Base-by-base conservation (phyloP, 2,797 vertebrate genomes). In the Microchirus variegatus region DNA sequence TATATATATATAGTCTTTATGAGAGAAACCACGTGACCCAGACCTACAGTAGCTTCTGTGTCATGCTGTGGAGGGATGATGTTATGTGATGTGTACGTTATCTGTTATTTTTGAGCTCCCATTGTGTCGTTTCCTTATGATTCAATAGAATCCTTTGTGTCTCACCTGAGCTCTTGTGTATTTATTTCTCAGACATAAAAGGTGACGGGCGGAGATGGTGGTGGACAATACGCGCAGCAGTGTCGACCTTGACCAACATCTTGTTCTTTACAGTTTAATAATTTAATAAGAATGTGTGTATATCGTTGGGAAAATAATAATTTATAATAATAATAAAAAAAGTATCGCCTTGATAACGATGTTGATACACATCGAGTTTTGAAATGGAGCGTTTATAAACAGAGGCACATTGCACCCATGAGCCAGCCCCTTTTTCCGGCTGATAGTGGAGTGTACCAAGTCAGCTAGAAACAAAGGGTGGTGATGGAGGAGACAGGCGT, bases 401-500 rank as follows among this genome's bases (percentile, higher is more conserved):
- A 89, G 43, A 67, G 17, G 37, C 87, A 88, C 79, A 83, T 85
- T 88, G 81, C 67, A 2, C 15, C 9, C 3, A 0, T 9, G 8
- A 38, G 41, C 61, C 85, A 12, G 26, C 56, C 75, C 63, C 15
- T 53, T 49, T 19, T 49, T 19, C 5, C 10, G 0, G 8, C 3
- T 77, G n/a, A 67, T 90, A 87, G 89, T 90, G 67, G 90, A 46
- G 0, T 9, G 45, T 73, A 87, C 89, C 88, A 90, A 73, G 9
- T 59, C 0, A 14, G 37, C 6, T 10, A 0, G 0, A 40, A 40
- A 9, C 9, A 31, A 31, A 15, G 44, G 46, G 36, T 16, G 35
- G 5, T 10, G 0, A 0, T 0, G 1, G 2, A 3, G 42, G 13
- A 16, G 0, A 10, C 45, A 62, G 5, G 10, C 11, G 5, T 0